Percentiles rank a stretch among this genome's conserved stretches.
phyloP scores from a whole-genome alignment of 2,888 invertebrate species.

The Polyommatus iphigenia region DNA sequence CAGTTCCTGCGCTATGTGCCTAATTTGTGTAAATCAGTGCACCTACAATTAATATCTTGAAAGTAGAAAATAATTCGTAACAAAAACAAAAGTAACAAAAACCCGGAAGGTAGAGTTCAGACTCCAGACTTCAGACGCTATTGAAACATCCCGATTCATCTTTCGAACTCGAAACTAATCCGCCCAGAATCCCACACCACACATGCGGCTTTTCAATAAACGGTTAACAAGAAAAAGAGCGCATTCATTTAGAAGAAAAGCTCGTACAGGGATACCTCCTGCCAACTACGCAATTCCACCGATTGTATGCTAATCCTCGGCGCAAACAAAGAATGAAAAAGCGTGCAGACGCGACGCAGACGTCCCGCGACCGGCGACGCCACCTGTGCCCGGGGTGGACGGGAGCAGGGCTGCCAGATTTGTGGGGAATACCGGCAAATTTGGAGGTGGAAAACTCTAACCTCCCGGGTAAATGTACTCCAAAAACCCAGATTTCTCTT shows the following conservation, averaged over 20 bases:
- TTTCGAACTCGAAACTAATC: slow-evolving; percentile 9
- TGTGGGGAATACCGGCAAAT: not conserved
- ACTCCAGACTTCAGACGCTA: not conserved
- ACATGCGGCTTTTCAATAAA: slow-evolving; percentile 26
- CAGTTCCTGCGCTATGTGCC: not conserved
- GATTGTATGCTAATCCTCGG: slow-evolving; percentile 77
- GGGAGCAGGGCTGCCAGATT: not conserved
- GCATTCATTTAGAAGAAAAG: slow-evolving; percentile 45
- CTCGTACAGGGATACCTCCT: slow-evolving; percentile 60
- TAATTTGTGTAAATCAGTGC: not conserved
- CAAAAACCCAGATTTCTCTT: too few species aligned
- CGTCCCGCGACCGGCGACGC: slow-evolving; percentile 62
- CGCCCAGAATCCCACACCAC: not conserved
- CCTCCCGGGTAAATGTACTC: too few species aligned
- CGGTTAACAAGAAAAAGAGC: slow-evolving; percentile 38
- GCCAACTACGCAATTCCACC: slow-evolving; percentile 73
- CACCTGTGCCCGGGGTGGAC: slow-evolving; percentile 44
- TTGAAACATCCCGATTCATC: not conserved
- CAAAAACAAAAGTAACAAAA: not conserved
- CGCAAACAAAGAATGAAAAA: slow-evolving; percentile 76
- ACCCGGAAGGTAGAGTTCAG: not conserved
- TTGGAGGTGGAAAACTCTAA: not conserved
- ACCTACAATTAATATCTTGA: too few species aligned
- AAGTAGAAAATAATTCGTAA: too few species aligned
- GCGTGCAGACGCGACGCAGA: slow-evolving; percentile 57